Conservation (phyloP, 2,797 vertebrate species). For the Delichon dasypus region DNA sequence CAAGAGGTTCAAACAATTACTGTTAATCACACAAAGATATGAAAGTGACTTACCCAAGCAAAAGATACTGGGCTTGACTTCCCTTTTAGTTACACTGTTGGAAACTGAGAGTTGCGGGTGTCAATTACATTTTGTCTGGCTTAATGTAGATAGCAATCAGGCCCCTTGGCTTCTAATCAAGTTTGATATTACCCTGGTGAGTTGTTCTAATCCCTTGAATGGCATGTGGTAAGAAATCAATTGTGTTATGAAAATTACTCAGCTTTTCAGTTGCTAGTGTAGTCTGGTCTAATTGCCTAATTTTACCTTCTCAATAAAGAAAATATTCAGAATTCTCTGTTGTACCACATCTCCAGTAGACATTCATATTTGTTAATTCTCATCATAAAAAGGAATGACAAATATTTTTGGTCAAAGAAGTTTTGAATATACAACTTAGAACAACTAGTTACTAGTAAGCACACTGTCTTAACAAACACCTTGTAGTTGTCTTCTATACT, state of each 20-base stretch:
- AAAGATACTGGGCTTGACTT: not conserved
- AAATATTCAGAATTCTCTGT: not conserved
- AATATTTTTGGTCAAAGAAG: not conserved
- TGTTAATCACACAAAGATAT: not conserved
- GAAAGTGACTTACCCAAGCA: not conserved
- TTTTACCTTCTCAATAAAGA: constrained; percentile 25
- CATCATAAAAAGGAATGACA: not conserved
- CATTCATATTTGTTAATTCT: not conserved
- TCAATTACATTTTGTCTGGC: constrained; percentile 40
- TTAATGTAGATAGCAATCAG: constrained; percentile 40
- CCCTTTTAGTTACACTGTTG: not conserved
- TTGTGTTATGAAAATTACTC: constrained; percentile 25
- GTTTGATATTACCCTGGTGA: constrained; percentile 55
- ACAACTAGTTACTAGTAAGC: not conserved
- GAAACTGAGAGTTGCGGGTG: constrained; percentile 20
- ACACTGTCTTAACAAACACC: not conserved
- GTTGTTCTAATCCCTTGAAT: constrained; percentile 53
- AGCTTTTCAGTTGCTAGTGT: not conserved
- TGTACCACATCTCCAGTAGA: not conserved
- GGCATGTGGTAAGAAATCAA: constrained; percentile 41
- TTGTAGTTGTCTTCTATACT: not conserved
- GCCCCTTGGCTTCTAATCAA: constrained; percentile 62
- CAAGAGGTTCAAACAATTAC: not conserved
- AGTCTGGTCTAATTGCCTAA: not conserved
- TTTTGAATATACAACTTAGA: not conserved